Percentiles rank a stretch among this genome's conserved stretches.
phyloP scores from a whole-genome alignment of 2,888 invertebrate species.

The Gordius sp. region DNA sequence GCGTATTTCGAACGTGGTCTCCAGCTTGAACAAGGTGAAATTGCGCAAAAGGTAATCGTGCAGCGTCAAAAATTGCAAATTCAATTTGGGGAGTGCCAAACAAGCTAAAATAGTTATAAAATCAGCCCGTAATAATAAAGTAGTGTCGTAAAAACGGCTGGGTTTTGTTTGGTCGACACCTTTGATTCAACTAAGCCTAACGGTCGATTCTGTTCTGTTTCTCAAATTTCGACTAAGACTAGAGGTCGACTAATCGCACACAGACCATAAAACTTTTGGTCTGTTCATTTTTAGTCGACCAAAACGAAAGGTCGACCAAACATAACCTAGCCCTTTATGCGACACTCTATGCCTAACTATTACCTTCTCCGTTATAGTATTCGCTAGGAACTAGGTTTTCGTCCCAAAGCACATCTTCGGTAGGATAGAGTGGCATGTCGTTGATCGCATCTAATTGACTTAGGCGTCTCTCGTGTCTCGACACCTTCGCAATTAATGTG shows the following conservation, averaged over 20 bases:
- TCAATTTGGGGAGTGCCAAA: slow-evolving; percentile 75
- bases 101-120: slow-evolving; percentile 26
- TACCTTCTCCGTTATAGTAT: slow-evolving; percentile 69
- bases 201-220: too few species aligned
- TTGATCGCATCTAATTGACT: slow-evolving; percentile 81
- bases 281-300: too few species aligned
- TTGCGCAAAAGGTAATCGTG: slow-evolving; percentile 90
- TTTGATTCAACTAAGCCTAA: too few species aligned
- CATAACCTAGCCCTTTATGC: too few species aligned
- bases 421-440: slow-evolving; percentile 90
- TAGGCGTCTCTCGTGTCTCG: slow-evolving; percentile 48
- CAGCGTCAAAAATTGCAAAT: slow-evolving; percentile 82
- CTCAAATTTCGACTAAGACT: too few species aligned
- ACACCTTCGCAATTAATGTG: slow-evolving; percentile 23
- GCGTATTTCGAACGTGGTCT: slow-evolving; percentile 91
- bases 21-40: slow-evolving; percentile 80
- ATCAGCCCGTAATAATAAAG: neutral
- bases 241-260: too few species aligned
- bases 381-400: slow-evolving; percentile 92
- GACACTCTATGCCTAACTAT: too few species aligned
- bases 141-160: too few species aligned
- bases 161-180: too few species aligned
- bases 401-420: slow-evolving; percentile 92
- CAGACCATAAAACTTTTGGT: too few species aligned
- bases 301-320: too few species aligned